phyloP scores from a whole-genome alignment of 1,140 invertebrate species.

The Drosophila yakuba region DNA sequence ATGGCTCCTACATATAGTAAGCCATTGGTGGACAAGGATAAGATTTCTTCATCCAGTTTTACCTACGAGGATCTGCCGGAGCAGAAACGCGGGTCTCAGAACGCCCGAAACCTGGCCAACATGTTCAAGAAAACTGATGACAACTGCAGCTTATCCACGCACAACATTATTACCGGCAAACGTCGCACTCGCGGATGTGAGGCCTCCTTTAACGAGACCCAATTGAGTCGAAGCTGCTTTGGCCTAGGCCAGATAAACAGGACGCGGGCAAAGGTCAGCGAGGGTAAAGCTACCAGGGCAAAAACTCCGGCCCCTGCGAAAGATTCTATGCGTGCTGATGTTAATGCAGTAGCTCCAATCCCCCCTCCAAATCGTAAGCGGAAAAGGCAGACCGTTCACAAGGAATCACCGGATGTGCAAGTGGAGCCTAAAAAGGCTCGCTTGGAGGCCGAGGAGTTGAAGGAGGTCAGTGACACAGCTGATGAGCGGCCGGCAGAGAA shows the following conservation, averaged over 20 bases:
- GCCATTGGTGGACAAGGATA: slow-evolving; percentile 49
- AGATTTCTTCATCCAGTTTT: slow-evolving; percentile 34
- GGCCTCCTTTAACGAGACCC: slow-evolving; percentile 58
- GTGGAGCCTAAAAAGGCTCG: not conserved
- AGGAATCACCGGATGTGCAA: not conserved
- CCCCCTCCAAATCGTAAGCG: slow-evolving; percentile 14
- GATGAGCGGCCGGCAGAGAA: not conserved
- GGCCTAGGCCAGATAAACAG: slow-evolving; percentile 17
- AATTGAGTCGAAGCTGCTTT: slow-evolving; percentile 40
- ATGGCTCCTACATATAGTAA: slow-evolving; percentile 54
- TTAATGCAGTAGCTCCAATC: not conserved
- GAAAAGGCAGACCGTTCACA: not conserved
- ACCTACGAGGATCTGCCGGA: slow-evolving; percentile 15
- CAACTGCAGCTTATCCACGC: slow-evolving; percentile 72
- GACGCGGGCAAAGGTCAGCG: not conserved
- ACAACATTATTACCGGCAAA: slow-evolving; percentile 74
- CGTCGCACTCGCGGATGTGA: slow-evolving; percentile 51
- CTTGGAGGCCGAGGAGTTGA: not conserved
- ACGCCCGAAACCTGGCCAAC: slow-evolving; percentile 27
- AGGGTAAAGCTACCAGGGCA: not conserved
- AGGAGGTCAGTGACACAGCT: not conserved
- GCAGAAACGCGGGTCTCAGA: not conserved
- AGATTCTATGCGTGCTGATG: not conserved
- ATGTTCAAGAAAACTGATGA: slow-evolving; percentile 69
- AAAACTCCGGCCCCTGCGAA: slow-evolving; percentile 1